Evolutionary conservation across 2,888 invertebrate genomes (phyloP).

Genomic region (Hemicrepidius hirtus): DNA sequence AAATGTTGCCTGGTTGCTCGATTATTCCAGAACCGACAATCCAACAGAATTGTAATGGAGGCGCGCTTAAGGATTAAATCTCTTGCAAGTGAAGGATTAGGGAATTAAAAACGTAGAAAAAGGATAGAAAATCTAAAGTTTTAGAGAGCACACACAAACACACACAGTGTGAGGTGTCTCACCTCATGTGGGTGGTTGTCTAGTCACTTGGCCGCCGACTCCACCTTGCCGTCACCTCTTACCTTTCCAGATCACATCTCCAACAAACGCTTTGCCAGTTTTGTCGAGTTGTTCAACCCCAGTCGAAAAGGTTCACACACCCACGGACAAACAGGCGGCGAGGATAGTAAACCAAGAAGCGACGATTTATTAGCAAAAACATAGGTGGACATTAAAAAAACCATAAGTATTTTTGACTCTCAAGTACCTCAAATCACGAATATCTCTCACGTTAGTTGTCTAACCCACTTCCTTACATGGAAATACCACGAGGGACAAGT

Average conservation of each 20-base stretch:
- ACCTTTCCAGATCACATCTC: constrained; percentile 47
- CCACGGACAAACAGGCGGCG: constrained; percentile 14
- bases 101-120: too few species aligned
- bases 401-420: neutral
- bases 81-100: too few species aligned
- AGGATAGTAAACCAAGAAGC: constrained; percentile 21
- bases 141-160: too few species aligned
- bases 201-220: constrained; percentile 52
- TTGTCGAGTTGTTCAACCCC: constrained; percentile 45
- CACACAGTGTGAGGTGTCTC: constrained; percentile 52
- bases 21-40: too few species aligned
- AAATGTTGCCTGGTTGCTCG: too few species aligned
- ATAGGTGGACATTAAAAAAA: constrained; percentile 3
- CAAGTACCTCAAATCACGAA: constrained; percentile 12
- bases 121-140: too few species aligned
- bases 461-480: constrained; percentile 37
- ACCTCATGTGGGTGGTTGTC: constrained; percentile 54
- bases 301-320: constrained; percentile 42
- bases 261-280: constrained; percentile 42
- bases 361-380: constrained; percentile 19
- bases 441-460: constrained; percentile 33
- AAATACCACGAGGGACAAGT: constrained; percentile 29
- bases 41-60: too few species aligned
- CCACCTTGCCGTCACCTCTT: constrained; percentile 53
- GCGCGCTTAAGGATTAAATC: too few species aligned